Conservation (phyloP, 2,888 invertebrate genomes). For the Acanthococcus lagerstroemiae region DNA sequence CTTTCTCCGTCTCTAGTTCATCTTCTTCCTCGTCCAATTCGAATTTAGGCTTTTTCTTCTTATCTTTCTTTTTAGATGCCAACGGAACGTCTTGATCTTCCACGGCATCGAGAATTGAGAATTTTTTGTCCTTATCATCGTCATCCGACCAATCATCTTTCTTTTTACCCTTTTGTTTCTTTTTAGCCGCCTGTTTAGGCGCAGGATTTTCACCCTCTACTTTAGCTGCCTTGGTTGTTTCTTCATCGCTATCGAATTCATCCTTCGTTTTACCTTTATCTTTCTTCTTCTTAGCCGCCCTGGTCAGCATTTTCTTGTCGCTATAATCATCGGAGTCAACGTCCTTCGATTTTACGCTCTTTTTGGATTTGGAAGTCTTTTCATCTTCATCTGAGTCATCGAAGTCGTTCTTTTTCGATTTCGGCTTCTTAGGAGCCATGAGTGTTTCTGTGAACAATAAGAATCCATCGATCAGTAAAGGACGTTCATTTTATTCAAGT, state of each 20-base stretch:
- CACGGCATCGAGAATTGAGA: constrained; percentile 41
- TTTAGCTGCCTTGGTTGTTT: neutral
- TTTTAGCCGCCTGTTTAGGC: constrained; percentile 31
- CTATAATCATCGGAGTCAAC: neutral
- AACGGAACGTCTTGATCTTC: constrained; percentile 40
- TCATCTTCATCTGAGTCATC: constrained; percentile 21
- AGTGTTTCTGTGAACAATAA: too few species aligned
- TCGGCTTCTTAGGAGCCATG: constrained; percentile 21
- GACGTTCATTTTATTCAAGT: too few species aligned
- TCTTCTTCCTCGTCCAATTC: constrained; percentile 7
- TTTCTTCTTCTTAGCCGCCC: constrained; percentile 33
- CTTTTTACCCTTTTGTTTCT: constrained; percentile 33
- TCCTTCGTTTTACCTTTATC: constrained; percentile 34
- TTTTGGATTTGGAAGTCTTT: constrained; percentile 8
- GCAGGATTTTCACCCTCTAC: constrained; percentile 2
- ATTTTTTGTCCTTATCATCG: constrained; percentile 40
- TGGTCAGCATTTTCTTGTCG: neutral
- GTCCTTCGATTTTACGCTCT: constrained; percentile 6
- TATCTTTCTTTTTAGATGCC: constrained; percentile 31
- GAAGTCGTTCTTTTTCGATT: constrained; percentile 18
- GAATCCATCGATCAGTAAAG: too few species aligned
- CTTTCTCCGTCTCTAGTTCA: constrained; percentile 30
- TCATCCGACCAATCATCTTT: constrained; percentile 37
- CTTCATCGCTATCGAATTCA: constrained; percentile 34
- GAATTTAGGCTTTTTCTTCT: constrained; percentile 27